A percentile compares a stretch with the other conserved stretches of the same genome.
Conservation (phyloP, 2,113 vertebrate species). For the Junco hyemalis region DNA sequence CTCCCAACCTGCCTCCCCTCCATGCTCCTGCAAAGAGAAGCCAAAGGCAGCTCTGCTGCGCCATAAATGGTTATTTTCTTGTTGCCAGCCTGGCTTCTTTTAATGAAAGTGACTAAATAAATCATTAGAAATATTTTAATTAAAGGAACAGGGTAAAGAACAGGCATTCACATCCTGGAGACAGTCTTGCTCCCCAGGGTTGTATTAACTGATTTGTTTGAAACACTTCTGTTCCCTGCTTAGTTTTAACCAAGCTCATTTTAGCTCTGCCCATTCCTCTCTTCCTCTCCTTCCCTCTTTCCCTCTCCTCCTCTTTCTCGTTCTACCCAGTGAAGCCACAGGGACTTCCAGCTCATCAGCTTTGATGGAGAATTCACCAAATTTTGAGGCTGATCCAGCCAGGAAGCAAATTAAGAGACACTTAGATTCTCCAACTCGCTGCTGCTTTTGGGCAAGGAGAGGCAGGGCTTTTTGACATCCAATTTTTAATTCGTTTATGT, state of each 20-base stretch:
- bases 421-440: conserved; percentile 46
- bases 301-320: background rate
- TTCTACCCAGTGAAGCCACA: background rate
- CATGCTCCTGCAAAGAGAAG: accelerated
- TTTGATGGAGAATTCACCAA: conserved; percentile 42
- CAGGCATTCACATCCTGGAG: background rate
- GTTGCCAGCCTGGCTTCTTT: background rate
- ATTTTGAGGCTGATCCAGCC: conserved; percentile 51
- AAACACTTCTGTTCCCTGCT: background rate
- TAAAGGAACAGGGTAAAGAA: background rate
- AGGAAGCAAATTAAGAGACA: conserved; percentile 67
- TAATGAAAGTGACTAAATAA: conserved; percentile 10
- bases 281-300: background rate
- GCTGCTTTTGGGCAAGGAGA: conserved; percentile 58
- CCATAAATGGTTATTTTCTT: background rate
- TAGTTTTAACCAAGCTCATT: background rate
- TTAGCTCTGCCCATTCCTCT: background rate
- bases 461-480: conserved; percentile 44
- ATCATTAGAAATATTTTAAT: conserved; percentile 12
- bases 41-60: background rate
- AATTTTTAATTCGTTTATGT: conserved; percentile 71
- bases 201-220: conserved; percentile 12
- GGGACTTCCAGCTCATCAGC: conserved; percentile 59
- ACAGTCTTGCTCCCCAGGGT: background rate
- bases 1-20: background rate